Conservation (phyloP, 1,140 invertebrate species). For the Cephus cinctus region DNA sequence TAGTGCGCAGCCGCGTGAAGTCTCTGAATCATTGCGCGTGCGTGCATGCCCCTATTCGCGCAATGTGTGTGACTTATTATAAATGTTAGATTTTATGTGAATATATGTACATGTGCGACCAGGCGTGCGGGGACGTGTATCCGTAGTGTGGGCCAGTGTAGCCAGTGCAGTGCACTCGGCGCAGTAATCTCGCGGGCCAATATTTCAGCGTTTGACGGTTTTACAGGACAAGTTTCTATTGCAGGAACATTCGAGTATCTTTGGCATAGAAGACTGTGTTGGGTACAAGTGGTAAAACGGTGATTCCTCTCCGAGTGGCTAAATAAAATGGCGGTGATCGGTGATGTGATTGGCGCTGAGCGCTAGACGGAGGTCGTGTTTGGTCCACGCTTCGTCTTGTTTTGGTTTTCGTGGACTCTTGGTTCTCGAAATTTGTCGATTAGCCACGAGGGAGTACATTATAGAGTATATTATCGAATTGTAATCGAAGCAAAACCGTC, state of each 20-base stretch:
- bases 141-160: background rate
- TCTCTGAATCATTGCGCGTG: background rate
- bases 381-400: slow-evolving; percentile 25
- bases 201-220: background rate
- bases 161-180: background rate
- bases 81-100: too few species aligned
- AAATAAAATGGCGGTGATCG: slow-evolving; percentile 51
- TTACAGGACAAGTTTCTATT: too few species aligned
- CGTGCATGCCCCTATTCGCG: background rate
- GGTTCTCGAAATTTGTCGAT: background rate
- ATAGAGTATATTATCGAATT: background rate
- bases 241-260: background rate
- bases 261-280: too few species aligned
- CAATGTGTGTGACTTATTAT: too few species aligned
- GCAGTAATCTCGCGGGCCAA: background rate
- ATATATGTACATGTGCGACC: too few species aligned
- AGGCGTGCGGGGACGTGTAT: background rate
- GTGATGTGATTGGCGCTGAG: slow-evolving; percentile 37
- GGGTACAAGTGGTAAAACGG: background rate
- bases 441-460: background rate
- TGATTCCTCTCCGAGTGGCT: slow-evolving; percentile 1
- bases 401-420: slow-evolving; percentile 29
- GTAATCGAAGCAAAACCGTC: background rate
- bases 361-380: slow-evolving; percentile 31
- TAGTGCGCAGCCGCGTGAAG: too few species aligned